Percentiles rank a stretch among this genome's conserved stretches.
phyloP scores from a whole-genome alignment of 2,888 invertebrate species.

The Malthinus flaveolus region DNA sequence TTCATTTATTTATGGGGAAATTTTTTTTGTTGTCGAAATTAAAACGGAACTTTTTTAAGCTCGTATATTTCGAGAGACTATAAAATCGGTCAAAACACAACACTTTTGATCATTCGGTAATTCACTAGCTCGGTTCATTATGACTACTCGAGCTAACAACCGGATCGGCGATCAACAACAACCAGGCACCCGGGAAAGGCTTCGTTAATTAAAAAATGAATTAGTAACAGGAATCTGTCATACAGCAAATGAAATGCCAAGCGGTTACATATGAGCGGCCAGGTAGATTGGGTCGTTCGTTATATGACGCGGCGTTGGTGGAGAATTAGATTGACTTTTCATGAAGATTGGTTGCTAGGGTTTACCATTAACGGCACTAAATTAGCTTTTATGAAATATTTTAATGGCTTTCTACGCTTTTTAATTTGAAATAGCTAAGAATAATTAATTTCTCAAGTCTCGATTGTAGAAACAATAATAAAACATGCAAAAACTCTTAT shows the following conservation, averaged over 20 bases:
- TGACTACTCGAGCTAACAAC: slow-evolving; percentile 33
- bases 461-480: slow-evolving; percentile 4
- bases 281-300: slow-evolving; percentile 39
- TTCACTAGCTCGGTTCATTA: slow-evolving; percentile 24
- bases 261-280: slow-evolving; percentile 47
- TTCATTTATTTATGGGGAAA: slow-evolving; percentile 1
- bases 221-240: slow-evolving; percentile 55
- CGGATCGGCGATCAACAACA: slow-evolving; percentile 41
- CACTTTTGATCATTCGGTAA: slow-evolving; percentile 18
- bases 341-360: slow-evolving; percentile 42
- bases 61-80: slow-evolving; percentile 20
- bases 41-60: slow-evolving; percentile 7
- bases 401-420: slow-evolving; percentile 49
- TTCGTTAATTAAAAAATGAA: slow-evolving; percentile 55
- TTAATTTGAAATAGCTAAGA: slow-evolving; percentile 37
- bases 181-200: slow-evolving; percentile 43
- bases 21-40: background rate
- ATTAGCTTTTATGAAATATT: slow-evolving; percentile 51
- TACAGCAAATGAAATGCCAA: slow-evolving; percentile 54
- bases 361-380: slow-evolving; percentile 49
- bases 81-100: slow-evolving; percentile 25
- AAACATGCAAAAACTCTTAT: slow-evolving; percentile 3
- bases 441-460: slow-evolving; percentile 18
- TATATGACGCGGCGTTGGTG: slow-evolving; percentile 41
- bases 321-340: slow-evolving; percentile 48